Base-by-base conservation (phyloP, 2,888 invertebrate species). In the Leptothorax acervorum region DNA sequence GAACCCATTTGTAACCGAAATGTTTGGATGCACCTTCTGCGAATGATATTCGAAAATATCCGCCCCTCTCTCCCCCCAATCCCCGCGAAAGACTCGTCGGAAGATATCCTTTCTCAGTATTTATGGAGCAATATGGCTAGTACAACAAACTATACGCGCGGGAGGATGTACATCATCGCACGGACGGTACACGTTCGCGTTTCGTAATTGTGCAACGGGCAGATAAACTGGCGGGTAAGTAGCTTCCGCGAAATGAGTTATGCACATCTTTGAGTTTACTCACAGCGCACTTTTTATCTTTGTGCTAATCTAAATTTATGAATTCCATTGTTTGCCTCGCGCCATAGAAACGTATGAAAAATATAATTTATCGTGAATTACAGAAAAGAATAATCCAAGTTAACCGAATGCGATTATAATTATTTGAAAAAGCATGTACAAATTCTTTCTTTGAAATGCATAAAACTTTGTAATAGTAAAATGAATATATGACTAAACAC, bases 121-220 rank as follows among this genome's bases (percentile, higher is more conserved):
- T 89, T 89, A 86, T 83, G 86, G 68, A 85, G 84, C 84, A 84
- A 82, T 81, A 82, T 73, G 73, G 81, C 51, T 75, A 84, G 66
- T 75, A 73, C 82, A 85, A 85, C 85, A 83, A 89, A 88, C 87
- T 86, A 86, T 70, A 83, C 86, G 75, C 60, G 88, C 70, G 74
- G 85, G 86, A 63, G 71, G 55, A n/a, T 51, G 78, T 82, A 82
- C 74, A 85, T 90, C 85, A 85, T 83, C 84, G 86, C 73, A 73
- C 75, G 82, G 79, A 74, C 70, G 70, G 60, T 71, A 81, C 65
- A 70, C 71, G 85, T 78, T 89, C 83, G 71, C 81, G 74, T 76
- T 68, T 82, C 82, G 89, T 81, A 81, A 79, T 75, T 84, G 82
- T 79, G 65, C 65, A 31, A 55, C 53, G 15, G 68, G 63, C 73